Conservation (phyloP, 2,113 vertebrate species). For the Psittacus erithacus region DNA sequence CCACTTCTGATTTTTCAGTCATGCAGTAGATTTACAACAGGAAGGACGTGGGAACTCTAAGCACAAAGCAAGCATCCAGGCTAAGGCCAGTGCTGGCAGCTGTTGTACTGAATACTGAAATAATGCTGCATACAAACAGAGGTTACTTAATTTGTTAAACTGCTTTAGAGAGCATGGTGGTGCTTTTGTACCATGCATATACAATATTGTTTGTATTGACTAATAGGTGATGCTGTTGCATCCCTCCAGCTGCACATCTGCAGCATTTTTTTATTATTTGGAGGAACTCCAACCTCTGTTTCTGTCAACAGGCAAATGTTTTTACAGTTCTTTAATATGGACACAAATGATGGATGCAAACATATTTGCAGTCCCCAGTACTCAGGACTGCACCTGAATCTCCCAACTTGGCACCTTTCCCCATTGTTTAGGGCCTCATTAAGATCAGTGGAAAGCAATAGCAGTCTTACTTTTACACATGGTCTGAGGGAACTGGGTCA, state of each 20-base stretch:
- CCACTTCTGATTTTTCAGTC: not conserved
- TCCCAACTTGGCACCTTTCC: not conserved
- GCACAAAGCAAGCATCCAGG: not conserved
- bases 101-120: not conserved
- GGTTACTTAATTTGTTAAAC: not conserved
- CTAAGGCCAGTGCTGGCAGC: not conserved
- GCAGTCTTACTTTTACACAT: not conserved
- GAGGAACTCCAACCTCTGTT: not conserved
- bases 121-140: not conserved
- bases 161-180: not conserved
- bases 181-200: not conserved
- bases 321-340: not conserved
- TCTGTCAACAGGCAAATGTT: not conserved
- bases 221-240: not conserved
- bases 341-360: not conserved
- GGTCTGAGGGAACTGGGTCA: not conserved
- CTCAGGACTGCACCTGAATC: not conserved
- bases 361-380: not conserved
- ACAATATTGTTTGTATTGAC: not conserved
- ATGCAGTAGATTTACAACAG: not conserved
- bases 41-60: not conserved
- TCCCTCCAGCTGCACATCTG: not conserved
- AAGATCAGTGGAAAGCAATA: not conserved
- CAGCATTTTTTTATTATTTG: not conserved
- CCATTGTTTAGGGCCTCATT: not conserved